phyloP scores from a whole-genome alignment of 1,140 invertebrate genomes.

The Meloidogyne hapla region DNA sequence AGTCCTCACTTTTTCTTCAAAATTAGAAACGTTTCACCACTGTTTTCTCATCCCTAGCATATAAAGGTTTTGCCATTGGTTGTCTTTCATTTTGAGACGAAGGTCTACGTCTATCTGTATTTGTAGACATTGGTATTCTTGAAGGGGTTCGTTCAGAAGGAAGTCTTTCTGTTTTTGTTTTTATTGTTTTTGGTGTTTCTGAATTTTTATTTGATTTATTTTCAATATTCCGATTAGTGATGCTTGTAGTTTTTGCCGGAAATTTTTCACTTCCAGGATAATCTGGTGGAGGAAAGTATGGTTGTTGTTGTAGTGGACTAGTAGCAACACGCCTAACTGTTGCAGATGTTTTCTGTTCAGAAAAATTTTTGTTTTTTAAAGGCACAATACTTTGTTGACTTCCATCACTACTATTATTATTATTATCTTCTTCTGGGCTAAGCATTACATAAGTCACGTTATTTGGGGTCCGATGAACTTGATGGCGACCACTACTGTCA shows the following conservation, averaged over 20 bases:
- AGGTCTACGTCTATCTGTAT: background rate
- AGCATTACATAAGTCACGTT: slow-evolving; percentile 48
- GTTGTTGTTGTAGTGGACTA: background rate
- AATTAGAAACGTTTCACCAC: slow-evolving; percentile 6
- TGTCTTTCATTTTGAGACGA: background rate
- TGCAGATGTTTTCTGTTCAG: background rate
- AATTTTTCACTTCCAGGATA: slow-evolving; percentile 40
- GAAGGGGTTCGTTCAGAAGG: background rate
- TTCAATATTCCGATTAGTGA: background rate
- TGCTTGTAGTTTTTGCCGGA: background rate
- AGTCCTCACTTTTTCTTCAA: background rate
- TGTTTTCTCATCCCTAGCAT: slow-evolving; percentile 17
- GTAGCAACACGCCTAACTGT: background rate
- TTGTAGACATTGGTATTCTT: slow-evolving; percentile 17
- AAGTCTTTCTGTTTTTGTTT: background rate
- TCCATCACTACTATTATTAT: background rate
- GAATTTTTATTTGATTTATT: background rate
- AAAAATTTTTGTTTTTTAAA: slow-evolving; percentile 6
- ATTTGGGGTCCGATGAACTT: slow-evolving; percentile 43
- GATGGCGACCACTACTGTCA: slow-evolving; percentile 25
- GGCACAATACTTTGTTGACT: slow-evolving; percentile 12
- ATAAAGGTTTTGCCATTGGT: slow-evolving; percentile 19
- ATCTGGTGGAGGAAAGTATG: slow-evolving; percentile 42
- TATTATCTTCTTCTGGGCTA: slow-evolving; percentile 1
- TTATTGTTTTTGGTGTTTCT: background rate